Evolutionary conservation across 2,888 invertebrate genomes (phyloP), one percentile per base, ranked within the genome.

Genomic region (Ariolimax columbianus): DNA sequence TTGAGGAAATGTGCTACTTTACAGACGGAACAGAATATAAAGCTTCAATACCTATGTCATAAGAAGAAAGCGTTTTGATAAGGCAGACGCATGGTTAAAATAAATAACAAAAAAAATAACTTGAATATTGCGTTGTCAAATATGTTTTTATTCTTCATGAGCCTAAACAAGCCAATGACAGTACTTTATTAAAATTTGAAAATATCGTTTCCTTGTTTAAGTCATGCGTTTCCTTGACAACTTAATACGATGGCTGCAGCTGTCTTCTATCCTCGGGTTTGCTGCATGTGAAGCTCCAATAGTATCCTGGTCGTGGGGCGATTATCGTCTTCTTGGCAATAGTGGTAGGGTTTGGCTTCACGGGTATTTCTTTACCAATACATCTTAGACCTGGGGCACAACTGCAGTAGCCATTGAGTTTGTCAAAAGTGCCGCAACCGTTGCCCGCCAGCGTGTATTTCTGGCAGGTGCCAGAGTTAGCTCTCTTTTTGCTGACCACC

Each of bases 401-500:
- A 77, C 87, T 84, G 30, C 87, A 87, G 85, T 83, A 86, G n/a
- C 87, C 87, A 73, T 87, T 87, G 11, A 73, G 55, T 51, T 72
- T 51, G 38, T 82, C 73, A n/a, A 38, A 82, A 6, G 59, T 1
- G 17, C 40, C 59, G 23, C 82, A 82, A 36, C n/a, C 17, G 6
- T 38, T 38, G 0, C 73, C 73, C 17, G 55, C 59, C 51, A 55
- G 40, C 11, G 38, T n/a, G 73, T 80, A 70, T 9, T 0, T 0
- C 80, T 80, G 68, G 23, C 86, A 86, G 14, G 79, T 86, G 23
- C 86, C 86, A 43, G 59, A 2, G 43, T 33, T 40, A 23, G 68
- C 80, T 17, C 47, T 30, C 47, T 47, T 80, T 17, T 43, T 79
- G 79, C 86, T 86, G 38, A 84, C 55, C 63, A 86, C 63, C 63